These are phyloP conservation scores for Varecia variegata DNA, from an alignment of 2,797 vertebrate genomes.

Conservation along the genomic window DNA sequence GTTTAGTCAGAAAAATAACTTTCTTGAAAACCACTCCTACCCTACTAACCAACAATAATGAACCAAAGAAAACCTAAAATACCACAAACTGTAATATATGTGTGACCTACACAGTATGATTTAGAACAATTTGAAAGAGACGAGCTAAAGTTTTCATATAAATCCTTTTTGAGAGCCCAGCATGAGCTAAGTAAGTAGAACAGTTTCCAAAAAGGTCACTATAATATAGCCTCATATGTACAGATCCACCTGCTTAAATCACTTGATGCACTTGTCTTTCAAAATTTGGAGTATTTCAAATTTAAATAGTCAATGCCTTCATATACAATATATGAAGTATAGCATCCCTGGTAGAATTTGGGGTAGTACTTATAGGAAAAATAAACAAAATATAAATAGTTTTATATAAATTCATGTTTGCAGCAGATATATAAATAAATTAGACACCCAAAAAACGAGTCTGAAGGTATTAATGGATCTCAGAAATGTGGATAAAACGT, in stretches of 20 bases:
- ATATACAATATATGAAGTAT: neutral
- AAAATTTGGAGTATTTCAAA: neutral
- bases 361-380: neutral
- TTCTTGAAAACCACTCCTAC: neutral
- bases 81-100: neutral
- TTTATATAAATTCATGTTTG: neutral
- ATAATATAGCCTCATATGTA: neutral
- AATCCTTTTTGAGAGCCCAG: conserved; percentile 4
- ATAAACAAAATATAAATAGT: neutral
- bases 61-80: neutral
- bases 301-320: neutral
- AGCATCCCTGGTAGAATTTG: neutral
- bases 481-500: neutral
- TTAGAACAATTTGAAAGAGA: neutral
- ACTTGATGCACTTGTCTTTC: neutral
- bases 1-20: neutral
- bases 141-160: neutral
- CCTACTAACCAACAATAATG: neutral
- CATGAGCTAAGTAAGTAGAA: neutral
- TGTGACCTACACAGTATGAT: neutral
- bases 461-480: no score
- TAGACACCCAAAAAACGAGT: neutral
- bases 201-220: neutral
- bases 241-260: neutral
- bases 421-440: neutral